These are phyloP conservation scores for Pseudomyrmex flavicornis DNA, from an alignment of 1,140 invertebrate genomes.

Conservation along the genomic window DNA sequence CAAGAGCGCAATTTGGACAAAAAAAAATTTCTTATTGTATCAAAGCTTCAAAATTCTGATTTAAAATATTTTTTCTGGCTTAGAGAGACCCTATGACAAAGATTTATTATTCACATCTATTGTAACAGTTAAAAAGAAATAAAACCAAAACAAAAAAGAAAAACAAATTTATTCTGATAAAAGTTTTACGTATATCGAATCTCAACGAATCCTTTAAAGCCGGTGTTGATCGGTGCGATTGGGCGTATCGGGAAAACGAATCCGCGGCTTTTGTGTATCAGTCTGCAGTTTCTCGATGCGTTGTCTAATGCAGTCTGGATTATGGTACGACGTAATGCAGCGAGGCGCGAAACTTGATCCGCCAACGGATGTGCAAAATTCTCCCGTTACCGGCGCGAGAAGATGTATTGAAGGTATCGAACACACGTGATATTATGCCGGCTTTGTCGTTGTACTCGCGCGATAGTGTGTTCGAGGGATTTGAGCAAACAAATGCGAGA, in stretches of 20 bases:
- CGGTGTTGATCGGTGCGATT: conserved; percentile 29
- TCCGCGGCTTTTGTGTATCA: background rate
- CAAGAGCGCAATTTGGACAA: background rate
- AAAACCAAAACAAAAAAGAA: no score
- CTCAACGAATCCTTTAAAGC: background rate
- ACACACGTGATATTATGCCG: background rate
- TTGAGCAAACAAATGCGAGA: conserved; percentile 1
- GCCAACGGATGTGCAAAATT: conserved; percentile 9
- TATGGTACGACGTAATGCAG: conserved; percentile 18
- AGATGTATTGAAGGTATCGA: conserved; percentile 25
- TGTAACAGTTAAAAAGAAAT: no score
- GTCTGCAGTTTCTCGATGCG: background rate
- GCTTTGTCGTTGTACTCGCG: conserved; percentile 5
- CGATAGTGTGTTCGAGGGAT: background rate
- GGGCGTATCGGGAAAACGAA: conserved; percentile 39
- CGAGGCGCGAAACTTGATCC: conserved; percentile 39
- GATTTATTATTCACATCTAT: no score
- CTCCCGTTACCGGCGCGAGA: conserved; percentile 1
- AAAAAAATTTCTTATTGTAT: background rate
- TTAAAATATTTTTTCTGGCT: background rate
- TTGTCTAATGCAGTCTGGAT: conserved; percentile 29
- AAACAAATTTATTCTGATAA: background rate
- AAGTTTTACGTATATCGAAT: background rate
- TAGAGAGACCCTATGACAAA: background rate
- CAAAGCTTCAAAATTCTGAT: background rate